phyloP scores from a whole-genome alignment of 2,797 vertebrate species.

The Mionectes olivaceus region DNA sequence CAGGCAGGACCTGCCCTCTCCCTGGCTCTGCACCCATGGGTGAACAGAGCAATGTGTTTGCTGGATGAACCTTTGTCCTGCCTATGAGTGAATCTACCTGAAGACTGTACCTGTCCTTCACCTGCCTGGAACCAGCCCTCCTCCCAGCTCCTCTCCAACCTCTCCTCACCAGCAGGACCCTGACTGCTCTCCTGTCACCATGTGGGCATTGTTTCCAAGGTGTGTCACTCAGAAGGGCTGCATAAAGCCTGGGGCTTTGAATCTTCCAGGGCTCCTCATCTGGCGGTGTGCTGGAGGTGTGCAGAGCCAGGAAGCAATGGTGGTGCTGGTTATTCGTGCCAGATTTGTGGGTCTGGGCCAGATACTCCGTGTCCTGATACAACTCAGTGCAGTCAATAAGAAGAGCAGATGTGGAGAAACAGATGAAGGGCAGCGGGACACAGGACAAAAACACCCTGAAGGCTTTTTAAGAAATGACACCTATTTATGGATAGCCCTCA shows the following conservation, averaged over 20 bases:
- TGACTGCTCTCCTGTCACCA: neutral
- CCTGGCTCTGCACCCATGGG: neutral
- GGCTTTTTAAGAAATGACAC: neutral
- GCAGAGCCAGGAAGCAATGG: neutral
- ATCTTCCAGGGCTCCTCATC: neutral
- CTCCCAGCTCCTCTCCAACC: neutral
- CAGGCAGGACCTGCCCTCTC: neutral
- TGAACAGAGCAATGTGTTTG: neutral
- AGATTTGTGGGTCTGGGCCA: neutral
- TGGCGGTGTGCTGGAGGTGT: neutral
- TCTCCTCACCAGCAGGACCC: fast-evolving
- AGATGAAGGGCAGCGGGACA: neutral
- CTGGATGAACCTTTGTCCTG: neutral
- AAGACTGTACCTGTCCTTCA: neutral
- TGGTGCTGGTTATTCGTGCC: neutral
- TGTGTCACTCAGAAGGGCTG: neutral
- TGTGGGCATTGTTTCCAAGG: fast-evolving
- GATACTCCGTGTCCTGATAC: neutral
- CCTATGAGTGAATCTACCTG: fast-evolving
- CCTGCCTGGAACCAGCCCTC: neutral
- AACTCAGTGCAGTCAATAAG: neutral
- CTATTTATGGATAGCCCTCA: fast-evolving
- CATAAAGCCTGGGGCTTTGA: neutral
- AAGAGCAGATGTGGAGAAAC: neutral
- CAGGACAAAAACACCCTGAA: neutral